Conservation (phyloP, 2,888 invertebrate species). For the Diogma glabrata region DNA sequence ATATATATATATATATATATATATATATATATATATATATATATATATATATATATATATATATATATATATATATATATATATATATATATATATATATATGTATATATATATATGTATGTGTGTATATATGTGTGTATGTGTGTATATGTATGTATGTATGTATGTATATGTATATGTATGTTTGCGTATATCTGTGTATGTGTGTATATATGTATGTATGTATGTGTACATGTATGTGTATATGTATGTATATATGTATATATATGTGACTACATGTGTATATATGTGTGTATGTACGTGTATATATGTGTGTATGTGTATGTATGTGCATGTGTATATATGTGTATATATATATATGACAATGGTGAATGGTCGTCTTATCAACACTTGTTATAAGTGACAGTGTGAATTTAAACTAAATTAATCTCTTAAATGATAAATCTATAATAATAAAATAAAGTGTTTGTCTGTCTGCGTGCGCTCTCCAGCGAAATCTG, state of each 20-base stretch:
- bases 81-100: constrained; percentile 6
- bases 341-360: no score
- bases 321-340: no score
- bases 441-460: no score
- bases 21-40: not conserved
- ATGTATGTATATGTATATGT: not conserved
- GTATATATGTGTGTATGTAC: not conserved
- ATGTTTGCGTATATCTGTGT: not conserved
- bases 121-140: constrained; percentile 1
- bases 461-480: no score
- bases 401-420: no score
- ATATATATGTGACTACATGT: not conserved
- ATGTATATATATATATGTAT: constrained; percentile 4
- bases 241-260: not conserved
- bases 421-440: no score
- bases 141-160: constrained; percentile 1
- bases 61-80: constrained; percentile 3
- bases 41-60: constrained; percentile 1
- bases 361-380: no score
- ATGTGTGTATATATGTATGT: not conserved
- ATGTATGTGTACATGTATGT: not conserved
- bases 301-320: no score
- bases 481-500: no score
- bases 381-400: no score
- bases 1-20: no score